Percentiles rank a stretch among this genome's conserved stretches.
phyloP scores from a whole-genome alignment of 2,888 invertebrate genomes.

The Zelleria hepariella region DNA sequence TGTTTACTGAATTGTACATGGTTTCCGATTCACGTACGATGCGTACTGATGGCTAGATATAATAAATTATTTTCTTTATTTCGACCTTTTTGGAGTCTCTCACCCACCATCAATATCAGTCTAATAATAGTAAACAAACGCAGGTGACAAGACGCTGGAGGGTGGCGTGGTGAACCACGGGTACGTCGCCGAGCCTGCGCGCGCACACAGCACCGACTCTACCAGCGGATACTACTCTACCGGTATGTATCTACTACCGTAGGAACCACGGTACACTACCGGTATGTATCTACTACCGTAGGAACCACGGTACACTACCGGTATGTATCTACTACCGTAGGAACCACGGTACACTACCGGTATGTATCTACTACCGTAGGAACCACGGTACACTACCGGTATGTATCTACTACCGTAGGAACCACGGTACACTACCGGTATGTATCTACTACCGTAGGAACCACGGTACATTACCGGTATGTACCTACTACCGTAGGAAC shows the following conservation, averaged over 20 bases:
- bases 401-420: neutral
- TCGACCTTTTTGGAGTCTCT: too few species aligned
- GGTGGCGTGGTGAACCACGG: slow-evolving; percentile 81
- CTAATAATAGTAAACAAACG: too few species aligned
- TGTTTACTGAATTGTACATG: too few species aligned
- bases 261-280: slow-evolving; percentile 60
- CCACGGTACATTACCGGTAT: too few species aligned
- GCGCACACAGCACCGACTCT: slow-evolving; percentile 30
- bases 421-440: neutral
- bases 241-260: slow-evolving; percentile 31
- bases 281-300: slow-evolving; percentile 29
- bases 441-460: too few species aligned
- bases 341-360: neutral
- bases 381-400: too few species aligned
- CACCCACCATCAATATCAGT: too few species aligned
- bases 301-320: too few species aligned
- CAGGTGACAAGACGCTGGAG: slow-evolving; percentile 72
- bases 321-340: neutral
- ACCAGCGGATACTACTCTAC: slow-evolving; percentile 72
- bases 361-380: neutral
- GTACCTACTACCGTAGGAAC: too few species aligned
- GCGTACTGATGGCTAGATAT: too few species aligned
- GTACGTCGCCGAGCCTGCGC: slow-evolving; percentile 73
- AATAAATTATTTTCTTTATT: too few species aligned
- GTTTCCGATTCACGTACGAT: too few species aligned